Base-by-base conservation (phyloP, 2,888 invertebrate genomes). In the Ormia ochracea region DNA sequence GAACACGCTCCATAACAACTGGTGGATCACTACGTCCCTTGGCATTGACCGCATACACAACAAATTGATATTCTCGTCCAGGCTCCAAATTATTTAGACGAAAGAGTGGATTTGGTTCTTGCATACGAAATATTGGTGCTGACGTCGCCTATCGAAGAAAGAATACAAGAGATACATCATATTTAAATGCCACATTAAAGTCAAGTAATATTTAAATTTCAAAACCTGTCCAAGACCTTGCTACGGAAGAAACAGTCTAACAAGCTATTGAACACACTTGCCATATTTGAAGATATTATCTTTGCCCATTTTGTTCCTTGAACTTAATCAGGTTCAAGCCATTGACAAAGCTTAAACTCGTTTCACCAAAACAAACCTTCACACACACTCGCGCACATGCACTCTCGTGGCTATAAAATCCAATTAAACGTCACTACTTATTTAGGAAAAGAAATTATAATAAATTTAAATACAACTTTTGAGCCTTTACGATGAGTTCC, bases 11-110 rank as follows among this genome's bases (percentile, higher is more conserved):
- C 87, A 96, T 91, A 72, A 94, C 92, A 72, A 94, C 94, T 1
- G 95, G 94, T 63, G 93, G 93, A 70, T 92, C 91, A 82, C 95
- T 96, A 82, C 93, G 92, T 76, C 96, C 96, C 86, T 94, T 93
- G 6, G 94, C 94, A 84, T 96, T 96, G 83, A 95, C 94, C 19
- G 96, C 94, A 88, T 94, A 96, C 31, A 96, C 94, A 82, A 93
- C 91, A 82, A 96, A 92, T 86, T 94, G 94, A 90, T 96, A 96
- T 86, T 93, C 92, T 83, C 93, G 92, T 63, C 94, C 95, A 17
- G 96, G 94, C 74, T 94, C 92, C 76, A 96, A 91, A 82, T 93
- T 93, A 86, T 93, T 93, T 73, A 96, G 90, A 54, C 93, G 91
- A 85, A 95, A 95, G 83, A 92, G 92, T 1, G 95, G 95, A 78